These are phyloP conservation scores for Desoria tigrina DNA, from an alignment of 2,888 invertebrate genomes.

Conservation along the genomic window DNA sequence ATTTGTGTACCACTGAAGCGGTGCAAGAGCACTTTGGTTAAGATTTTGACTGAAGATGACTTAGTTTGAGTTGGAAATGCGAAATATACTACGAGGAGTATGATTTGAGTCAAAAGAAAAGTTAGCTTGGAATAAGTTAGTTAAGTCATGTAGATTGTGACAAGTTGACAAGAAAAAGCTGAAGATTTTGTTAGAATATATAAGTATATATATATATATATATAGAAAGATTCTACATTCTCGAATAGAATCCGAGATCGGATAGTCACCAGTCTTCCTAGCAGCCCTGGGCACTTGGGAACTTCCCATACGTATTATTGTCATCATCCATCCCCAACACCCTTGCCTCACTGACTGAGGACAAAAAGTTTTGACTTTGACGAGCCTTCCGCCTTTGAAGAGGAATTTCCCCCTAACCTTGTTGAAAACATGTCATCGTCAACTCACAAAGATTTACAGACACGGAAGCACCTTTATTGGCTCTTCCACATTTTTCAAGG, in stretches of 20 bases:
- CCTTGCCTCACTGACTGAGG: conserved; percentile 10
- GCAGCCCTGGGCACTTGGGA: background rate
- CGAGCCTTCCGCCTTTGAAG: conserved; percentile 9
- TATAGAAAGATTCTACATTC: no score
- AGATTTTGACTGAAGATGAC: no score
- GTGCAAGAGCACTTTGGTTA: no score
- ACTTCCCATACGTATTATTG: conserved; percentile 2
- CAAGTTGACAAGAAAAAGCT: conserved; percentile 21
- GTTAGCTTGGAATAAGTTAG: conserved; percentile 16
- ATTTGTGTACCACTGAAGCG: no score
- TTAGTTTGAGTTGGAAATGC: no score
- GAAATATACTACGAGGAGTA: background rate
- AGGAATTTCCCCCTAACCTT: background rate
- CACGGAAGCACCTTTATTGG: conserved; percentile 4
- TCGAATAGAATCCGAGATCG: no score
- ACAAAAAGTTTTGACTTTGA: conserved; percentile 23
- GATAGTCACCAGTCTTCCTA: no score
- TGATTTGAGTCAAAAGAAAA: conserved; percentile 15
- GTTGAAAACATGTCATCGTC: conserved; percentile 1
- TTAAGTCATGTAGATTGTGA: conserved; percentile 21
- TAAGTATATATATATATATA: no score
- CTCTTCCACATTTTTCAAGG: background rate
- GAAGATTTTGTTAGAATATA: background rate
- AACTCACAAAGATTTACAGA: background rate
- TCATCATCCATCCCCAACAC: background rate